Evolutionary conservation across 2,888 invertebrate species (phyloP).

Genomic region (Tribolium freemani): DNA sequence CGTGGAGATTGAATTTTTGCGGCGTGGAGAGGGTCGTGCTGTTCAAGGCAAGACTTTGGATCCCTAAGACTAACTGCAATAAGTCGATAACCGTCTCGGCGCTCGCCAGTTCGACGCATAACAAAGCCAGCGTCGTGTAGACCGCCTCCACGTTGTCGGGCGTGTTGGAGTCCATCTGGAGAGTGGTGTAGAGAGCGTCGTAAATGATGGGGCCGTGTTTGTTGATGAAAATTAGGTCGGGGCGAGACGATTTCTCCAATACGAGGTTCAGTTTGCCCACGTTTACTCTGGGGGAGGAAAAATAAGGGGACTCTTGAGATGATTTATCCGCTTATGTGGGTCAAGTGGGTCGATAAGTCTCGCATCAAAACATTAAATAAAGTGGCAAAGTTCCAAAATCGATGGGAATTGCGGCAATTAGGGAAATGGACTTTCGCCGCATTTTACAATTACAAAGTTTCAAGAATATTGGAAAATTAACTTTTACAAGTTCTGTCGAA

Average conservation of each 20-base stretch:
- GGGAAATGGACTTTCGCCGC: too few species aligned
- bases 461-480: too few species aligned
- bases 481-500: too few species aligned
- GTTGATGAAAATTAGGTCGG: constrained; percentile 96
- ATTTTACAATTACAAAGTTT: too few species aligned
- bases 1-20: constrained; percentile 88
- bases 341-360: not conserved
- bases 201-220: constrained; percentile 92
- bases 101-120: constrained; percentile 91
- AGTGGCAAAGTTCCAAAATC: constrained; percentile 5
- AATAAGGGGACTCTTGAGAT: not conserved
- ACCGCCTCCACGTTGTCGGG: constrained; percentile 91
- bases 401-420: not conserved
- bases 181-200: constrained; percentile 81
- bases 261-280: constrained; percentile 81
- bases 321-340: too few species aligned
- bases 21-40: constrained; percentile 78
- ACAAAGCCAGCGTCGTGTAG: constrained; percentile 91
- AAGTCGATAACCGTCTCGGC: constrained; percentile 92
- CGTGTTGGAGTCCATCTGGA: constrained; percentile 85
- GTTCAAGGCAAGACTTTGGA: constrained; percentile 82
- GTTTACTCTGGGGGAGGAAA: constrained; percentile 69
- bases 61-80: constrained; percentile 86
- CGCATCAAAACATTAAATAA: not conserved
- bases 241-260: constrained; percentile 90